Evolutionary conservation across 2,888 invertebrate genomes (phyloP), one percentile per base, ranked within the genome.

Genomic region (Drosophila antonietae): DNA sequence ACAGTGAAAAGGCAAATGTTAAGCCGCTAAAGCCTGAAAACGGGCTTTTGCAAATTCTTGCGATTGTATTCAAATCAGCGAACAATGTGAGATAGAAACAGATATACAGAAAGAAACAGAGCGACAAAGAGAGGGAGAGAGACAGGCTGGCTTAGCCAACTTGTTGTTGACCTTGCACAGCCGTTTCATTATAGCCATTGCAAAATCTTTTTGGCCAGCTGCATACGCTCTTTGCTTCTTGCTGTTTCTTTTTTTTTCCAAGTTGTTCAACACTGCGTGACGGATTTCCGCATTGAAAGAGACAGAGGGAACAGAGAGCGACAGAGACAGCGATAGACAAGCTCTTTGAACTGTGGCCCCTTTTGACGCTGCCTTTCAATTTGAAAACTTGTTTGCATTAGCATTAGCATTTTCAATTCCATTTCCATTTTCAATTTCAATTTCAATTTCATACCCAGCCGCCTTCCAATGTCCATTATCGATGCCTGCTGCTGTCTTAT

Each of bases 21-120:
- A 47, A 73, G 20, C 51, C 51, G 70, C 51, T 41, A 62, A 57
- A 63, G 46, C 59, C 51, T 41, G 43, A 68, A 79, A 79, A 67
- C 70, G 49, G 69, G 66, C 59, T 67, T 68, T 71, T 62, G 87
- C 81, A 52, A 85, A 85, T 85, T 84, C 83, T 88, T 78, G 70
- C 77, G 78, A 85, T 85, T 84, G 83, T 88, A 84, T 84, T 84
- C 83, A 84, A 84, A 84, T 84, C 78, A 53, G 3, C 20, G 28
- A 15, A 46, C 53, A 35, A 51, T 33, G 28, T 37, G 28, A 15
- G 33, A 35, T 35, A 18, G 7, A 35, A 31, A 12, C 35, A 39
- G 35, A 33, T n/a, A 53, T 41, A 47, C 28, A 28, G 28, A 28
- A 28, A 18, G 7, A 35, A 31, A n/a, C 20, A 23, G 44, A 44